Evolutionary conservation across 2,888 invertebrate genomes (phyloP).

Genomic region (Exocentrus adspersus): DNA sequence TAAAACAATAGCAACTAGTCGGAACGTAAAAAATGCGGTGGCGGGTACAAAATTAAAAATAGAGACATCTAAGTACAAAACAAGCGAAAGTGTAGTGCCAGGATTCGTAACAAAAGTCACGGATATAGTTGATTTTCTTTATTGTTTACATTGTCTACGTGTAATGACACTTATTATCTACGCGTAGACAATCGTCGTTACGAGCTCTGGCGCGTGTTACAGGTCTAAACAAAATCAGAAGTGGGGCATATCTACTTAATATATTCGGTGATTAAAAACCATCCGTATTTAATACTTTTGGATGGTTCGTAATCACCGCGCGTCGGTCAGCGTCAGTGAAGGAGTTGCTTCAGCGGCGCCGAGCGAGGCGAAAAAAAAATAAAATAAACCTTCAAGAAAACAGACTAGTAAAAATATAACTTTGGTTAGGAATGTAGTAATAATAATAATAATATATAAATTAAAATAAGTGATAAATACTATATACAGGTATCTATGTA

Average conservation of each 20-base stretch:
- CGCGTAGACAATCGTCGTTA: no score
- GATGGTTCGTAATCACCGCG: conserved; percentile 30
- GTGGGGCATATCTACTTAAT: conserved; percentile 61
- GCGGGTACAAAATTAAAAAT: conserved; percentile 17
- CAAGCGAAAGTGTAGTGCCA: background rate
- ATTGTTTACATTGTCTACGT: no score
- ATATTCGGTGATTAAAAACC: conserved; percentile 46
- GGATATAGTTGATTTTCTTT: no score
- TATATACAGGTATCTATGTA: conserved; percentile 50
- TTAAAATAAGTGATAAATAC: conserved; percentile 54
- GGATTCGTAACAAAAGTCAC: background rate
- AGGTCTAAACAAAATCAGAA: conserved; percentile 15
- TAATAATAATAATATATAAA: conserved; percentile 50
- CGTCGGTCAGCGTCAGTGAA: conserved; percentile 15
- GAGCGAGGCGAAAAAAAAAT: no score
- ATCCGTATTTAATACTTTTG: conserved; percentile 45
- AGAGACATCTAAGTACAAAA: conserved; percentile 17
- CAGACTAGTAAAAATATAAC: conserved; percentile 61
- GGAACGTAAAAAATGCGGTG: conserved; percentile 31
- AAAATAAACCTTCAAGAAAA: conserved; percentile 36
- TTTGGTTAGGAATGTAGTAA: conserved; percentile 57
- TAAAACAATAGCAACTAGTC: conserved; percentile 54
- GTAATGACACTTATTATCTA: no score
- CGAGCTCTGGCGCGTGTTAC: conserved; percentile 21
- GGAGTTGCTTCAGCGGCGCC: no score